phyloP scores from a whole-genome alignment of 2,113 vertebrate species.

The Zosterops japonicus region DNA sequence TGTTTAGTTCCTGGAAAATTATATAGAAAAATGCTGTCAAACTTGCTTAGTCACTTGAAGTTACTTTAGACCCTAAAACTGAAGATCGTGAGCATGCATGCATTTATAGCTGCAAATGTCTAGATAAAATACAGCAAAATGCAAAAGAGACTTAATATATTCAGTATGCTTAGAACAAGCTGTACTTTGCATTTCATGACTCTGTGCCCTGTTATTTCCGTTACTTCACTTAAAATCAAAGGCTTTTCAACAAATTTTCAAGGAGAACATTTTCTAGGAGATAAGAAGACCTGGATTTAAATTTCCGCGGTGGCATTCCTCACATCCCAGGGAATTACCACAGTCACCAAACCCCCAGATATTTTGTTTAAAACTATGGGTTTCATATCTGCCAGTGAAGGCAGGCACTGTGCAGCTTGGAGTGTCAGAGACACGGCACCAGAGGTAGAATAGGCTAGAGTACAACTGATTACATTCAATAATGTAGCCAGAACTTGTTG shows the following conservation, averaged over 20 bases:
- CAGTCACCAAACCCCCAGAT: not conserved
- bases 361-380: not conserved
- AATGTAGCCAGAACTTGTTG: not conserved
- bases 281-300: not conserved
- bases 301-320: not conserved
- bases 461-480: not conserved
- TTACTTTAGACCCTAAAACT: not conserved
- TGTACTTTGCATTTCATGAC: not conserved
- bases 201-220: not conserved
- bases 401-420: not conserved
- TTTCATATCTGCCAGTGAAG: not conserved
- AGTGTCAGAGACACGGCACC: fast-evolving
- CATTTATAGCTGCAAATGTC: not conserved
- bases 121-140: not conserved
- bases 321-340: not conserved
- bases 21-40: not conserved
- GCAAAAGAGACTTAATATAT: not conserved
- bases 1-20: not conserved
- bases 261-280: not conserved
- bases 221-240: not conserved
- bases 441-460: not conserved
- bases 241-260: not conserved
- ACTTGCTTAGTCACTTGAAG: not conserved
- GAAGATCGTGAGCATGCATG: not conserved
- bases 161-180: not conserved